Conservation (phyloP, 2,797 vertebrate species). For the Parotocinclus haroldoi region DNA sequence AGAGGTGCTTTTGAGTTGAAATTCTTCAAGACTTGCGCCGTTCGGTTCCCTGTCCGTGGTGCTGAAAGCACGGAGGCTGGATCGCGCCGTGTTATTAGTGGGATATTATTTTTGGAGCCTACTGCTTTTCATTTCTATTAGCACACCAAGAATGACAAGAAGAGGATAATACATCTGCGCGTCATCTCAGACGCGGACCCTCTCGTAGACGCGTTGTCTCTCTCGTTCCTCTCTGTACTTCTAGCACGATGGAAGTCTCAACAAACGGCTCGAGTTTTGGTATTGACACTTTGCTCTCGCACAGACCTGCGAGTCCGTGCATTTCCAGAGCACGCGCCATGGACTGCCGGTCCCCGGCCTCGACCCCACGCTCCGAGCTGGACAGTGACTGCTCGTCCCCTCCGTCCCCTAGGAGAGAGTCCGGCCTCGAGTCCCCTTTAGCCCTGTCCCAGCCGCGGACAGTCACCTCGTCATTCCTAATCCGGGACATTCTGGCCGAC, state of each 20-base stretch:
- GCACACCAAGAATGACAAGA: constrained; percentile 10
- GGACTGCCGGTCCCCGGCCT: constrained; percentile 85
- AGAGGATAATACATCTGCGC: background rate
- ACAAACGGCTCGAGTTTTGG: constrained; percentile 90
- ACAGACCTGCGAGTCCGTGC: constrained; percentile 83
- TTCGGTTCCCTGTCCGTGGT: constrained; percentile 73
- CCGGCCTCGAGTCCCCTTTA: constrained; percentile 81
- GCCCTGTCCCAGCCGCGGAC: constrained; percentile 89
- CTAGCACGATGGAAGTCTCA: constrained; percentile 85
- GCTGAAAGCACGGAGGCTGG: constrained; percentile 61
- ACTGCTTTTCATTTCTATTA: background rate
- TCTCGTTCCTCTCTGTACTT: constrained; percentile 49
- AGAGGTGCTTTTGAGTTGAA: no score
- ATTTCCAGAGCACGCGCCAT: constrained; percentile 81
- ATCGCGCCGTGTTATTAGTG: no score
- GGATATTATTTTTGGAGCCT: background rate
- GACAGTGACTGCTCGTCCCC: constrained; percentile 90
- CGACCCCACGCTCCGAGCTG: constrained; percentile 86
- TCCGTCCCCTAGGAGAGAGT: constrained; percentile 85
- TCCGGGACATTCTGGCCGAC: constrained; percentile 95
- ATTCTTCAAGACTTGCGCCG: background rate
- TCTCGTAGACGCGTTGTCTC: constrained; percentile 10
- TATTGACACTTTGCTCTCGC: constrained; percentile 95
- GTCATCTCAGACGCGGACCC: constrained; percentile 33
- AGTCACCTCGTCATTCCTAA: constrained; percentile 96